Evolutionary conservation across 2,888 invertebrate genomes (phyloP).

Genomic region (Ferrisia virgata): DNA sequence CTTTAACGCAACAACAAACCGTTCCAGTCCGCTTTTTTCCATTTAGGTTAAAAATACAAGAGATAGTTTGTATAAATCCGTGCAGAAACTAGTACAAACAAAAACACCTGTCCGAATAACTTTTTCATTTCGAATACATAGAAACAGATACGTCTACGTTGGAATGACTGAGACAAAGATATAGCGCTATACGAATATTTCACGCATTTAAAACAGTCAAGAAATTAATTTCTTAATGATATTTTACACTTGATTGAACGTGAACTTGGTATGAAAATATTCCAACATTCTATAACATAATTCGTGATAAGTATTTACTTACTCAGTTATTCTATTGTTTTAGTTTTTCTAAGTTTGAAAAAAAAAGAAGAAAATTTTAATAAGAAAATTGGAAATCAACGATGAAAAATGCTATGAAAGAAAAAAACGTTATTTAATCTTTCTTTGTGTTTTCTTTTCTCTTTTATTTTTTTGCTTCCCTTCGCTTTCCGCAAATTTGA

Average conservation of each 20-base stretch:
- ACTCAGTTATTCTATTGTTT: background rate
- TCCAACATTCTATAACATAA: background rate
- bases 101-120: background rate
- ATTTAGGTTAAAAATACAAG: background rate
- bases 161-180: background rate
- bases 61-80: background rate
- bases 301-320: background rate
- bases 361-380: background rate
- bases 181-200: too few relatives aligned
- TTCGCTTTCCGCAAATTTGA: constrained; percentile 14
- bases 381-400: constrained; percentile 17
- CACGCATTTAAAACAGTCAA: background rate
- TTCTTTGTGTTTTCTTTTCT: constrained; percentile 11
- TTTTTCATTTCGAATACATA: background rate
- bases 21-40: background rate
- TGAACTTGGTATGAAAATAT: background rate
- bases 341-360: background rate
- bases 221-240: background rate
- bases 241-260: background rate
- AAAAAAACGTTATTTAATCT: constrained; percentile 3
- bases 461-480: background rate
- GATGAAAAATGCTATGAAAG: constrained; percentile 5
- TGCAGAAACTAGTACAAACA: background rate
- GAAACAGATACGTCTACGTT: too few relatives aligned
- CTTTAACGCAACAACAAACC: background rate